phyloP scores from a whole-genome alignment of 2,888 invertebrate genomes.

The Macrosiphum euphorbiae region DNA sequence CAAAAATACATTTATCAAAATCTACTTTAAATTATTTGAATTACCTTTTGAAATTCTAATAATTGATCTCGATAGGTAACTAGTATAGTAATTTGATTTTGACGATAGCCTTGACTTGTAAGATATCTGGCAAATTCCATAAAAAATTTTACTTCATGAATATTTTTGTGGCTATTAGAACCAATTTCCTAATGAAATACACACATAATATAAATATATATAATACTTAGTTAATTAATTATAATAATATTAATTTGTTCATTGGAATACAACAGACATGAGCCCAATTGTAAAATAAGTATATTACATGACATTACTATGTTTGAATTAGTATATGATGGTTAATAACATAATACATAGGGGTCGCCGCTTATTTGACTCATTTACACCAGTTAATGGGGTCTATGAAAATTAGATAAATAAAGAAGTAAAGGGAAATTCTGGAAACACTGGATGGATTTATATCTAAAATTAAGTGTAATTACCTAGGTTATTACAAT shows the following conservation, averaged over 20 bases:
- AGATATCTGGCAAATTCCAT: slow-evolving; percentile 76
- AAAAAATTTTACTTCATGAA: slow-evolving; percentile 77
- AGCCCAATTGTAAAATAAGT: background rate
- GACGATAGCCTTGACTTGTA: slow-evolving; percentile 74
- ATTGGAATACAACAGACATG: background rate
- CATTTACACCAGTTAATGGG: too few species aligned
- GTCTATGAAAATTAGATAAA: too few species aligned
- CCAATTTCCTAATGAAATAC: background rate
- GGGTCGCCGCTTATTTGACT: too few species aligned
- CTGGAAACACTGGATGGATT: too few species aligned
- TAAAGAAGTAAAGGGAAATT: too few species aligned
- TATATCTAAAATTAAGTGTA: background rate
- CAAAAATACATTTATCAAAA: background rate
- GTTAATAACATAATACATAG: too few species aligned
- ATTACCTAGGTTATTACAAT: background rate
- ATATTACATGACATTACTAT: background rate
- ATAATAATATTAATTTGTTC: background rate
- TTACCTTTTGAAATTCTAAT: slow-evolving; percentile 66
- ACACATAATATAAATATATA: background rate
- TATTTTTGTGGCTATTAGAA: slow-evolving; percentile 71
- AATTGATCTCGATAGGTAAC: slow-evolving; percentile 81
- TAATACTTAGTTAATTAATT: background rate
- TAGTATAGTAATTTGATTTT: slow-evolving; percentile 80
- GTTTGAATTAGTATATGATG: too few species aligned
- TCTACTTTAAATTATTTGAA: background rate